These are phyloP conservation scores for Recurvirostra avosetta DNA, from an alignment of 2,113 vertebrate species.

Conservation along the genomic window DNA sequence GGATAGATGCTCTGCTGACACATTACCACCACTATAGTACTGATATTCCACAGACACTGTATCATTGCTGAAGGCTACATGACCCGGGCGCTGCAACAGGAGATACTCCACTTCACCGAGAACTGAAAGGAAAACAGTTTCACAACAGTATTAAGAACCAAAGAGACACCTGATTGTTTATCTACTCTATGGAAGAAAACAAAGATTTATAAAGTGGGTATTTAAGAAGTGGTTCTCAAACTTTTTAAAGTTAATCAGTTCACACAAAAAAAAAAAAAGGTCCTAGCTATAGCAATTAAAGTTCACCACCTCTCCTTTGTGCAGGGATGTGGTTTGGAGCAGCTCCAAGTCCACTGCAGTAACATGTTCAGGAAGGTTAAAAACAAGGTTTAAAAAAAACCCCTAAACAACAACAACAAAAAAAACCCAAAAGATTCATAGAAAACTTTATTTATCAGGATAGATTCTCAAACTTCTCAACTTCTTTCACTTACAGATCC, in stretches of 20 bases:
- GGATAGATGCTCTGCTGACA: constrained; percentile 71
- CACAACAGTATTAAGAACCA: background rate
- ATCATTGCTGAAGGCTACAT: constrained; percentile 88
- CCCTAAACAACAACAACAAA: too few species aligned
- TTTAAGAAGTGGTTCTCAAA: background rate
- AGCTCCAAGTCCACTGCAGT: background rate
- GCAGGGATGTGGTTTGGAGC: background rate
- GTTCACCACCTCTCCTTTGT: background rate
- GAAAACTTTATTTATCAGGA: background rate
- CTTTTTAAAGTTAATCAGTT: background rate
- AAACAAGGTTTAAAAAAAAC: background rate
- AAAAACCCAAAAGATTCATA: background rate
- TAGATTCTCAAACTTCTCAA: background rate
- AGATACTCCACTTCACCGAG: constrained; percentile 79
- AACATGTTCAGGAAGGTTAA: background rate
- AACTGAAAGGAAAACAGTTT: constrained; percentile 72
- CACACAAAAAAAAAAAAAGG: background rate
- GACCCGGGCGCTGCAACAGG: constrained; percentile 78
- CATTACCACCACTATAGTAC: constrained; percentile 62
- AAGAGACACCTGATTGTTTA: background rate
- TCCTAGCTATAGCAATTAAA: background rate
- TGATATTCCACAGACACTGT: constrained; percentile 85
- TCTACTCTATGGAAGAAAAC: background rate
- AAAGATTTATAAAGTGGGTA: background rate
- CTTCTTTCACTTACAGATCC: background rate